Base-by-base conservation (phyloP, 1,140 invertebrate species). In the Zaprionus lachaisei region DNA sequence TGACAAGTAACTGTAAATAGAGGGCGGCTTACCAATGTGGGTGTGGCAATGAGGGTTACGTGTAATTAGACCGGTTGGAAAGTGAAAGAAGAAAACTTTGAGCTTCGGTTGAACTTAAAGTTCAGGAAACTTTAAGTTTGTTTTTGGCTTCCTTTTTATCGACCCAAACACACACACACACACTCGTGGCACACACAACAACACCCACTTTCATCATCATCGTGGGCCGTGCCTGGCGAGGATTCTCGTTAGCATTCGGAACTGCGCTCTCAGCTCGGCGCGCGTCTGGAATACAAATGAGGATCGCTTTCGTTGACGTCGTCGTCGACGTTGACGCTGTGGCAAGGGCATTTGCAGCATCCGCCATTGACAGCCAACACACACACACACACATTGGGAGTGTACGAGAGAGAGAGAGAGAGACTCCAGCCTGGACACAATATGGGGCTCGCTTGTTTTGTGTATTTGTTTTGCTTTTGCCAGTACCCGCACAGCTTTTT, bases 281-380 rank as follows among this genome's bases (percentile, higher is more conserved):
- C 86, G 86, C 89, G 87, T 91, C 89, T 91, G 89, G 89, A 91
- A 91, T 91, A 91, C 87, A 91, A 91, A 91, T 91, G 89, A 91
- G 89, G 82, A 91, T 91, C 85, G 85, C 85, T 89, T 89, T 90
- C 85, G 82, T 81, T 86, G 75, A 64, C 84, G 66, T 70, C 62
- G 77, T 63, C 62, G 54, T 78, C 61, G 55, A 17, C 28, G 73
- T 67, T 61, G 47, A 61, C 37, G 51, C 60, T 44, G 47, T 51
- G 65, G 72, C 76, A 75, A 70, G 58, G 72, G 68, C 68, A 66
- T 47, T 61, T 69, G 54, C 79, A 90, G 79, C 85, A 90, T 84
- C 79, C 84, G 85, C 84, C 81, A 87, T 87, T 87, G 84, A 87
- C 84, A 87, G 81, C 17, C 72, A 78, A 49, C 24, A 49, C 15